These are phyloP conservation scores for Bombus superbus DNA, from an alignment of 1,140 invertebrate genomes.

Conservation along the genomic window DNA sequence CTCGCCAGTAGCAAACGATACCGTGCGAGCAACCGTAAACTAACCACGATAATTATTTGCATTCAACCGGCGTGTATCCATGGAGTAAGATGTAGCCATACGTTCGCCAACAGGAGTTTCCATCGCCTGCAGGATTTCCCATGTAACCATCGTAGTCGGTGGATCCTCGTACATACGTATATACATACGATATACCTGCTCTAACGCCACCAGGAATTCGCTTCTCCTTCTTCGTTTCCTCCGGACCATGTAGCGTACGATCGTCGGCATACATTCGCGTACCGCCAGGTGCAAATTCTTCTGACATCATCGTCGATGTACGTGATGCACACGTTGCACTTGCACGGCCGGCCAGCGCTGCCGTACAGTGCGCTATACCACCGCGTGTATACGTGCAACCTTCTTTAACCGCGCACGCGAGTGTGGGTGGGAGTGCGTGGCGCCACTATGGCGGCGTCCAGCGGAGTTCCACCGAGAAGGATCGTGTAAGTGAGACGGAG, in stretches of 20 bases:
- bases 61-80: slow-evolving; percentile 32
- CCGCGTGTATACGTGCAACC: slow-evolving; percentile 49
- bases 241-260: slow-evolving; percentile 38
- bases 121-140: slow-evolving; percentile 58
- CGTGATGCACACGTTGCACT: slow-evolving; percentile 61
- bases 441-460: slow-evolving; percentile 78
- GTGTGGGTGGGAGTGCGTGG: slow-evolving; percentile 75
- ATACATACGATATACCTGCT: slow-evolving; percentile 34
- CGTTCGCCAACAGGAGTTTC: slow-evolving; percentile 49
- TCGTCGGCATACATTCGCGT: slow-evolving; percentile 57
- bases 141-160: slow-evolving; percentile 1
- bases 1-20: slow-evolving; percentile 41
- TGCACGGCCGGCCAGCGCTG: slow-evolving; percentile 23
- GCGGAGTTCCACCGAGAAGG: slow-evolving; percentile 62
- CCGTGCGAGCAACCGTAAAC: slow-evolving; percentile 47
- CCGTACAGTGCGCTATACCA: slow-evolving; percentile 17
- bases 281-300: slow-evolving; percentile 77
- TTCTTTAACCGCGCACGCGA: slow-evolving; percentile 29
- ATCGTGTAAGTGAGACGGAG: slow-evolving; percentile 36
- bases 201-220: slow-evolving; percentile 58
- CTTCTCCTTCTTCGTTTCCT: slow-evolving; percentile 29
- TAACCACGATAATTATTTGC: slow-evolving; percentile 64
- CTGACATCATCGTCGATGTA: slow-evolving; percentile 74
- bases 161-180: not conserved
- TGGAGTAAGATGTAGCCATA: slow-evolving; percentile 57